Evolutionary conservation across 2,113 vertebrate genomes (phyloP).

Genomic region (Pionites leucogaster): DNA sequence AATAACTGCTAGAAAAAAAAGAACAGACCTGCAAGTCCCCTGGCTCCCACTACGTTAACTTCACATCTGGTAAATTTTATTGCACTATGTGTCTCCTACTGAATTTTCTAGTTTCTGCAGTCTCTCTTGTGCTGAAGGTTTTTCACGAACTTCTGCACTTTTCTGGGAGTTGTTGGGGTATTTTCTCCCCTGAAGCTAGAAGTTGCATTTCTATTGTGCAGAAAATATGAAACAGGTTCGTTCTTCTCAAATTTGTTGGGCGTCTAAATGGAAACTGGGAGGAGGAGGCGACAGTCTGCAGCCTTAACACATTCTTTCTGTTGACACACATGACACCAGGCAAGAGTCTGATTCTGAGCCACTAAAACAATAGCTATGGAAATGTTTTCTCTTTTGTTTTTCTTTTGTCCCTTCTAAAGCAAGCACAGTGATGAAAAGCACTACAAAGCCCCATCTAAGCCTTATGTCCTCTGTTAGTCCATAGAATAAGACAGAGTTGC

Average conservation of each 20-base stretch:
- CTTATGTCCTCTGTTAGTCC: background rate
- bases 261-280: slow-evolving; percentile 29
- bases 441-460: background rate
- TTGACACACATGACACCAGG: background rate
- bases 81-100: background rate
- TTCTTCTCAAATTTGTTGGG: background rate
- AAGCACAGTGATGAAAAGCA: background rate
- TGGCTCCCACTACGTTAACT: background rate
- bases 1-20: background rate
- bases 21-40: background rate
- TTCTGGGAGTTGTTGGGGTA: background rate
- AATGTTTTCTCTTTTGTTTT: slow-evolving; percentile 8
- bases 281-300: slow-evolving; percentile 2
- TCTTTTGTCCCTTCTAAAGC: background rate
- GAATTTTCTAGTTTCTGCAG: background rate
- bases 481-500: background rate
- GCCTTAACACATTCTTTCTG: slow-evolving; percentile 36
- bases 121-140: background rate
- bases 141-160: slow-evolving; percentile 16
- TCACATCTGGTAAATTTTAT: background rate
- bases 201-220: slow-evolving; percentile 35
- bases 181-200: slow-evolving; percentile 10
- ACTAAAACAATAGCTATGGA: slow-evolving; percentile 26
- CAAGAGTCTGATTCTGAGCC: background rate
- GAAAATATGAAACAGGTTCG: slow-evolving; percentile 56